Conservation (phyloP, 1,140 invertebrate genomes). For the Arion vulgaris region DNA sequence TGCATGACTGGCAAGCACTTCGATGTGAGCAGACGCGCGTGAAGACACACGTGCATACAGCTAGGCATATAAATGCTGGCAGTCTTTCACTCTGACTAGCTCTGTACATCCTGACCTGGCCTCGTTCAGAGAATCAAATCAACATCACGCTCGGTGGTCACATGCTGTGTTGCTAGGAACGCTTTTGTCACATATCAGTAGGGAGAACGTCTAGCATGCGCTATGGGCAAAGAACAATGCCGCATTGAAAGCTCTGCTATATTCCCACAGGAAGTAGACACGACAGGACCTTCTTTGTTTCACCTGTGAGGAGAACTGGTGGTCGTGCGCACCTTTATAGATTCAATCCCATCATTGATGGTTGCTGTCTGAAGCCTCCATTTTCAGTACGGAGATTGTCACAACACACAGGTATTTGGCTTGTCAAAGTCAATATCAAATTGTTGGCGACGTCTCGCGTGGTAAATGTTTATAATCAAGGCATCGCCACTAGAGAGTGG, state of each 20-base stretch:
- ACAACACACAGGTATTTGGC: constrained; percentile 9
- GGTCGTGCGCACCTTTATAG: constrained; percentile 11
- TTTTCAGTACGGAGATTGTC: neutral
- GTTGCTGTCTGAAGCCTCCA: neutral
- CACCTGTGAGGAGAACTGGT: constrained; percentile 17
- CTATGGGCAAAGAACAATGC: neutral
- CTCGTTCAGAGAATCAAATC: constrained; percentile 16
- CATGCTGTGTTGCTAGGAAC: constrained; percentile 14
- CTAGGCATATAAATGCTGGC: constrained; percentile 2
- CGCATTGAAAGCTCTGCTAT: constrained; percentile 4
- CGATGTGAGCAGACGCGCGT: constrained; percentile 19
- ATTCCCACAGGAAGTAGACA: constrained; percentile 26
- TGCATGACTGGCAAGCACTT: neutral
- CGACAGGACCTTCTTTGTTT: constrained; percentile 15
- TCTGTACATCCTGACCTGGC: neutral
- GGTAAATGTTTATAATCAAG: neutral
- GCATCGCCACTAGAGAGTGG: neutral
- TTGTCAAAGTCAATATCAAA: too few species aligned
- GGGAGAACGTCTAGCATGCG: constrained; percentile 10
- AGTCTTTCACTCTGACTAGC: constrained; percentile 14
- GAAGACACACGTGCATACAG: constrained; percentile 18
- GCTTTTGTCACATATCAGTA: constrained; percentile 1
- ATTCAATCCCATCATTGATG: neutral
- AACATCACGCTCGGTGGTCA: constrained; percentile 6
- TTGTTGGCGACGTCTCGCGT: neutral